Evolutionary conservation across 1,140 invertebrate species (phyloP).

Genomic region (Camponotus floridanus): DNA sequence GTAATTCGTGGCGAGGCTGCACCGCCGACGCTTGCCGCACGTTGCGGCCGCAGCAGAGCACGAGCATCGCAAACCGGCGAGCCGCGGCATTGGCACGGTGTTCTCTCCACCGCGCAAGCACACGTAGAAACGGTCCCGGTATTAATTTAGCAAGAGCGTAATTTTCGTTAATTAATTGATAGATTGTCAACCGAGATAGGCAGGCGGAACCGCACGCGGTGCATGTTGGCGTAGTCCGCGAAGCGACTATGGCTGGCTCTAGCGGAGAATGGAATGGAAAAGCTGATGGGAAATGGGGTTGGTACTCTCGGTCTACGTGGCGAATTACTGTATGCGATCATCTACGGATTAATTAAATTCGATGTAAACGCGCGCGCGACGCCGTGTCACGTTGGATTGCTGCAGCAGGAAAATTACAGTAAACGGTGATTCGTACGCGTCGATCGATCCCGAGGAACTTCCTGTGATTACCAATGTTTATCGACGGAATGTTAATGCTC

Average conservation of each 20-base stretch:
- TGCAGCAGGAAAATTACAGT: conserved; percentile 28
- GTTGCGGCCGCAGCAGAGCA: conserved; percentile 51
- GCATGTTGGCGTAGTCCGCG: conserved; percentile 29
- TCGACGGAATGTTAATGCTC: conserved; percentile 23
- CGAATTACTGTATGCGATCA: conserved; percentile 75
- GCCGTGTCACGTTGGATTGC: conserved; percentile 46
- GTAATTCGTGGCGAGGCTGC: conserved; percentile 76
- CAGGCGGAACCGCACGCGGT: conserved; percentile 71
- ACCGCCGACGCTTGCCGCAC: conserved; percentile 55
- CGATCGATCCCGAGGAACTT: conserved; percentile 47
- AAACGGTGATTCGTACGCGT: conserved; percentile 57
- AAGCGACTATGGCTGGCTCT: conserved; percentile 3
- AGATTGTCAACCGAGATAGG: conserved; percentile 83
- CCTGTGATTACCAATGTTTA: conserved; percentile 52
- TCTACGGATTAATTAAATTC: conserved; percentile 81
- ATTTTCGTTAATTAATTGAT: conserved; percentile 85
- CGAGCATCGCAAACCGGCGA: conserved; percentile 55
- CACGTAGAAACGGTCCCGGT: conserved; percentile 66
- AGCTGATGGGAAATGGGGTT: conserved; percentile 47
- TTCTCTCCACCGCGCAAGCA: conserved; percentile 10
- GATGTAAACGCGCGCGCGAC: conserved; percentile 72
- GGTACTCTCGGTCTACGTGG: conserved; percentile 64
- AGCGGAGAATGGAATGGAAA: conserved; percentile 61
- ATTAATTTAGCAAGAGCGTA: conserved; percentile 83
- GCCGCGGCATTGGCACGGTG: conserved; percentile 41